These are phyloP conservation scores for Gobionotothen gibberifrons DNA, from an alignment of 2,797 vertebrate genomes.

Conservation along the genomic window DNA sequence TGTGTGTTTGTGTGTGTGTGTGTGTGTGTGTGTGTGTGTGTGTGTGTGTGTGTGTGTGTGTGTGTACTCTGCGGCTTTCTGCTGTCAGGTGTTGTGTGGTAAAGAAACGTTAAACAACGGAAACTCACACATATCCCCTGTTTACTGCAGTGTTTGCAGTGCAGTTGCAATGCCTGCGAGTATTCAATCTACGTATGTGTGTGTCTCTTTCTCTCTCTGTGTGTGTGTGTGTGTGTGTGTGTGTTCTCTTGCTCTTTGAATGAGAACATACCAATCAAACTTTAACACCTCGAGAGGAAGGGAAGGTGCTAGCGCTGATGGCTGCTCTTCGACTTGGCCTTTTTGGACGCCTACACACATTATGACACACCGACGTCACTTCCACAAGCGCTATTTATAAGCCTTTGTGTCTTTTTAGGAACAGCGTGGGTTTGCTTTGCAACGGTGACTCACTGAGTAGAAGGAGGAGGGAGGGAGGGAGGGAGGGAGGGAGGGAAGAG, in stretches of 20 bases:
- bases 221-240: conserved; percentile 17
- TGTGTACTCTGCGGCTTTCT: conserved; percentile 20
- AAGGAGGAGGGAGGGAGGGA: conserved; percentile 51
- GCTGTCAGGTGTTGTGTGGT: conserved; percentile 76
- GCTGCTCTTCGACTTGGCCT: conserved; percentile 88
- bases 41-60: conserved; percentile 20
- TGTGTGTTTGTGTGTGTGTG: conserved; percentile 14
- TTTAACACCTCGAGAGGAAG: conserved; percentile 47
- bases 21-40: conserved; percentile 30
- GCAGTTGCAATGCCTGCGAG: conserved; percentile 45
- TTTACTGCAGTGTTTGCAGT: conserved; percentile 60
- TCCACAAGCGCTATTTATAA: conserved; percentile 92
- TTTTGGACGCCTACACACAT: conserved; percentile 90
- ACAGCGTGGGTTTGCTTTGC: conserved; percentile 88
- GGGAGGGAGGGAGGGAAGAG: conserved; percentile 6
- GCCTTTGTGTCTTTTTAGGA: conserved; percentile 96
- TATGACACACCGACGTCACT: conserved; percentile 89
- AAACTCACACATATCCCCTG: conserved; percentile 49
- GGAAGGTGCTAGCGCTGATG: conserved; percentile 50
- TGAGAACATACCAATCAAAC: conserved; percentile 27
- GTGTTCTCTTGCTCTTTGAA: conserved; percentile 9
- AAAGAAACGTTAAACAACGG: conserved; percentile 69
- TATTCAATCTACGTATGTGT: conserved; percentile 11
- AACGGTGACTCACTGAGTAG: conserved; percentile 89
- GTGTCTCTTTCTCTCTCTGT: conserved; percentile 27